Conservation (phyloP, 2,888 invertebrate species). For the Tenthredo notha region DNA sequence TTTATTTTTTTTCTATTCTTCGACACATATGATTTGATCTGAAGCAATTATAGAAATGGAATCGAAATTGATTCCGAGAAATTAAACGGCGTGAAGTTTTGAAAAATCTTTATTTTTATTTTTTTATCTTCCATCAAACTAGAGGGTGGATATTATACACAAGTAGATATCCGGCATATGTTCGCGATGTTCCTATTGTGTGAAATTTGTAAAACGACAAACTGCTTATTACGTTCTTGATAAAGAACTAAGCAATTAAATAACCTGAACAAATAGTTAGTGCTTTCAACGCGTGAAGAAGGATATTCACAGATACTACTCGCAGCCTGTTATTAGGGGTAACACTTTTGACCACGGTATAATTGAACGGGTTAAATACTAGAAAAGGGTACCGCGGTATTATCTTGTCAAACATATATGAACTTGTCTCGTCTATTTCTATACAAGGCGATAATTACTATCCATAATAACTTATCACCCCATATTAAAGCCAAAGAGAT, state of each 20-base stretch:
- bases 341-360: slow-evolving; percentile 26
- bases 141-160: not conserved
- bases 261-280: slow-evolving; percentile 6
- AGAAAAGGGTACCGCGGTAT: slow-evolving; percentile 31
- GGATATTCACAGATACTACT: not conserved
- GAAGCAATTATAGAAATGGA: not conserved
- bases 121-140: not conserved
- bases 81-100: not conserved
- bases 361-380: slow-evolving; percentile 34
- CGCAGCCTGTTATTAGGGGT: slow-evolving; percentile 36
- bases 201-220: not conserved
- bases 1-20: slow-evolving; percentile 30
- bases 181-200: slow-evolving; percentile 16
- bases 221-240: slow-evolving; percentile 23
- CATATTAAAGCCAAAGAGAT: not conserved
- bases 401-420: slow-evolving; percentile 38
- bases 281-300: slow-evolving; percentile 28
- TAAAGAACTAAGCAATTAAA: slow-evolving; percentile 32
- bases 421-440: slow-evolving; percentile 27
- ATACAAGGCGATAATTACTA: slow-evolving; percentile 4
- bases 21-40: not conserved
- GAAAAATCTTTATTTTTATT: not conserved
- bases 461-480: not conserved
- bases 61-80: not conserved
- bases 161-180: not conserved